Percentiles rank a stretch among this genome's conserved stretches.
Conservation (phyloP, 1,140 invertebrate species). For the Ooceraea biroi region DNA sequence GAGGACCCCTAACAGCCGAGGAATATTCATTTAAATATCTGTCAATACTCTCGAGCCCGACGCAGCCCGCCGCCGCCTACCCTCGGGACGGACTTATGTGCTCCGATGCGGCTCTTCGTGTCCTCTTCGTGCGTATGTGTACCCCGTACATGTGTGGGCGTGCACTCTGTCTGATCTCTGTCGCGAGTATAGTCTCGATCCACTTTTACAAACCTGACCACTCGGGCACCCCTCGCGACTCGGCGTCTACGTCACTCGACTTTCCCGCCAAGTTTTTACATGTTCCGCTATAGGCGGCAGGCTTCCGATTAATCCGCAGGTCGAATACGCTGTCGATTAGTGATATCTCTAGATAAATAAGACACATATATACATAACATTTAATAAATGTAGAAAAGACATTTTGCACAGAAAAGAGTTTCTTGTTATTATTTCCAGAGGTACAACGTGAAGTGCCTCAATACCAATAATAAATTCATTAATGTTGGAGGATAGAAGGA, state of each 20-base stretch:
- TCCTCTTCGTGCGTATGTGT: conserved; percentile 34
- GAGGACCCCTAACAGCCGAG: conserved; percentile 79
- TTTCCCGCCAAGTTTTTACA: conserved; percentile 31
- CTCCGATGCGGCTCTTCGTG: conserved; percentile 62
- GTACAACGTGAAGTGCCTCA: too few relatives aligned
- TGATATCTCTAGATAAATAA: conserved; percentile 17
- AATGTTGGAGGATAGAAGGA: too few relatives aligned
- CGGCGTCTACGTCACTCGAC: conserved; percentile 23
- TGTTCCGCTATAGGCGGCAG: not conserved
- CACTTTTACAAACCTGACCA: conserved; percentile 64
- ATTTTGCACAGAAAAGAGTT: not conserved
- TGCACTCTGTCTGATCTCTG: conserved; percentile 71
- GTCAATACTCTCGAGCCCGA: conserved; percentile 82
- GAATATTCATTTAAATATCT: conserved; percentile 86
- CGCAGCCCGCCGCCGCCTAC: conserved; percentile 71
- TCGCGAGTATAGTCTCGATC: conserved; percentile 66
- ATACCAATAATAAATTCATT: too few relatives aligned
- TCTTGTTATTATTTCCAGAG: too few relatives aligned
- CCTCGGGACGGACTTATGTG: conserved; percentile 81
- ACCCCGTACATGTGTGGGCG: conserved; percentile 55
- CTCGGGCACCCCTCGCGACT: conserved; percentile 23
- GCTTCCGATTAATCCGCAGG: conserved; percentile 33
- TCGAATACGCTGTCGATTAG: conserved; percentile 14
- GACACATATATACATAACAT: not conserved
- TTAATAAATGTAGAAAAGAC: not conserved